phyloP scores from a whole-genome alignment of 2,113 vertebrate species.

The Thinocorus orbignyianus region DNA sequence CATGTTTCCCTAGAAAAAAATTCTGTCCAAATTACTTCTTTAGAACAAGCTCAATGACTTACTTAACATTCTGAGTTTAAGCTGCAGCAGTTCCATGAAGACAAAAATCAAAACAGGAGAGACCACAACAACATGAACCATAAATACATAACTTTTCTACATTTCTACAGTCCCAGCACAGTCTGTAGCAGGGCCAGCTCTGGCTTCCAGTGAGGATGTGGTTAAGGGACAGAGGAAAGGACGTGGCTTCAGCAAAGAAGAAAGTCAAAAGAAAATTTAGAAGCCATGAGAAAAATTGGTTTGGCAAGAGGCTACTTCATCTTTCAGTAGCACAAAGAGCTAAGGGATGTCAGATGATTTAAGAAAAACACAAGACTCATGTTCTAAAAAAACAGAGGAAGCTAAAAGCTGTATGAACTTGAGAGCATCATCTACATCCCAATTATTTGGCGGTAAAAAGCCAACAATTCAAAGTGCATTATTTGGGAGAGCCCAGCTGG shows the following conservation, averaged over 20 bases:
- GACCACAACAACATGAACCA: background rate
- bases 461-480: conserved; percentile 57
- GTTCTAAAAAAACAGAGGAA: conserved; percentile 5
- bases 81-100: background rate
- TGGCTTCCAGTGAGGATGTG: background rate
- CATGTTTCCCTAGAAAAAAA: background rate
- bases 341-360: background rate
- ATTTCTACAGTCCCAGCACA: background rate
- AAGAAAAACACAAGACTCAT: background rate
- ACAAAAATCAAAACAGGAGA: background rate
- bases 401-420: background rate
- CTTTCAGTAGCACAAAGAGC: background rate
- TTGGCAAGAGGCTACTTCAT: conserved; percentile 12
- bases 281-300: background rate
- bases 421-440: background rate
- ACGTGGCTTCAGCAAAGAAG: background rate
- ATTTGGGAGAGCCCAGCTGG: background rate
- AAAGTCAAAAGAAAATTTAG: background rate
- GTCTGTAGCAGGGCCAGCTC: background rate
- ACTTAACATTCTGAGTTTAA: background rate
- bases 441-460: background rate
- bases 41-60: background rate
- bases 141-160: background rate
- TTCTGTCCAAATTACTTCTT: background rate
- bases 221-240: background rate